Conservation (phyloP, 1,140 invertebrate species). For the Macrosteles quadrilineatus region DNA sequence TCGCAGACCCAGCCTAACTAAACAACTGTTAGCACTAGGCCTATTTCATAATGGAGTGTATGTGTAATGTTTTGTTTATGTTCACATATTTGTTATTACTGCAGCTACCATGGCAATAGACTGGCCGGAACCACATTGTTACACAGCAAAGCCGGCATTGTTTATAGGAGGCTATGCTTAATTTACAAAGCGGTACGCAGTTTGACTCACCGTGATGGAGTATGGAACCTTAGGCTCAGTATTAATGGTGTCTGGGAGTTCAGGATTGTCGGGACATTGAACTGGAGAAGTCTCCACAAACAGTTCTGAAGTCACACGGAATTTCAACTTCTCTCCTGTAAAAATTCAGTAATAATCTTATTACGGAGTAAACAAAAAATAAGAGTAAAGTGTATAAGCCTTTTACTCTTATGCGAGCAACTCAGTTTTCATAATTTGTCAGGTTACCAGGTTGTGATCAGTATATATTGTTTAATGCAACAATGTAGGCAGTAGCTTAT, state of each 20-base stretch:
- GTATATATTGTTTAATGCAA: too few relatives aligned
- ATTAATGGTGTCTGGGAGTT: conserved; percentile 52
- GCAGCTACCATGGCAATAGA: background rate
- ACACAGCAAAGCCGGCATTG: background rate
- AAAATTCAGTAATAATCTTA: too few relatives aligned
- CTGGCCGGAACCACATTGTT: background rate
- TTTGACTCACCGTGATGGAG: conserved; percentile 62
- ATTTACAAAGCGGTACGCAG: background rate
- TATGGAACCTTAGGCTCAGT: conserved; percentile 69
- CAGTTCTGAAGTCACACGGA: conserved; percentile 82
- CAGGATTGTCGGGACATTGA: conserved; percentile 37
- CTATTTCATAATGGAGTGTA: background rate
- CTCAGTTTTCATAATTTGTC: too few relatives aligned
- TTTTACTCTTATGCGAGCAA: too few relatives aligned
- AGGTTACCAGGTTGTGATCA: too few relatives aligned
- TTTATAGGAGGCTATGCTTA: background rate
- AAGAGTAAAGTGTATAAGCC: too few relatives aligned
- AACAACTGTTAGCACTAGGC: background rate
- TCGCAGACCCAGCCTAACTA: background rate
- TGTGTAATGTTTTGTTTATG: background rate
- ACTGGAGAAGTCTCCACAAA: conserved; percentile 88
- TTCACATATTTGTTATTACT: background rate
- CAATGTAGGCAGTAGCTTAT: too few relatives aligned
- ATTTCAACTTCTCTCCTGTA: conserved; percentile 83
- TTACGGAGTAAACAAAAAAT: too few relatives aligned